Percentiles rank a stretch among this genome's conserved stretches.
These are phyloP conservation scores for Pteronura brasiliensis DNA, from an alignment of 2,113 vertebrate species.

Conservation along the genomic window DNA sequence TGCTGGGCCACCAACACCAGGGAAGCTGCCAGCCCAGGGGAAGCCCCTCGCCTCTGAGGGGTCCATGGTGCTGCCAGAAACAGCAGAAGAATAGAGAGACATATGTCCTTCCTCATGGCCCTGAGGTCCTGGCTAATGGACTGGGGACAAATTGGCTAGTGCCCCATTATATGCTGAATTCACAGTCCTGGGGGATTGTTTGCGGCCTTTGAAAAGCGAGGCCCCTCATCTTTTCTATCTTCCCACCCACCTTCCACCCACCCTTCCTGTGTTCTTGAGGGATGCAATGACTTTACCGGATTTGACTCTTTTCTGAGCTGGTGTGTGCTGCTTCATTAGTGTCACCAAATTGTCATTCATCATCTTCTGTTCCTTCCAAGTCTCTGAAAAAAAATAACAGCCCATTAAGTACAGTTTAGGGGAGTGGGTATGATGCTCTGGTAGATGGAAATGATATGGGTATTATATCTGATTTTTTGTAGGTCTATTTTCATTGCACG, in stretches of 20 bases:
- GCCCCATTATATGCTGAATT: background rate
- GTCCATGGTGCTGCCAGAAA: conserved; percentile 4
- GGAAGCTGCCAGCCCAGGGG: conserved; percentile 42
- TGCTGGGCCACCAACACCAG: conserved; percentile 57
- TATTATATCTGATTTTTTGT: background rate
- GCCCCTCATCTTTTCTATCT: background rate
- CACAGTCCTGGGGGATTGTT: background rate
- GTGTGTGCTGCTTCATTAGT: background rate
- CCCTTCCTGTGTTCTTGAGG: background rate
- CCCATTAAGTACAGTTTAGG: background rate
- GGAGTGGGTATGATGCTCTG: background rate
- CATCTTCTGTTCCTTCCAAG: background rate
- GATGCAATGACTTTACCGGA: background rate
- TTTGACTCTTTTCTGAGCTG: background rate
- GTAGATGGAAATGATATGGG: background rate
- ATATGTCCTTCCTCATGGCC: conserved; percentile 24
- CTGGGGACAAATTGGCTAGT: background rate
- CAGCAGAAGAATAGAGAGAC: background rate
- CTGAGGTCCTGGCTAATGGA: background rate
- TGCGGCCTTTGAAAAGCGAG: background rate
- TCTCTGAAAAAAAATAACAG: background rate
- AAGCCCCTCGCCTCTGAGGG: background rate
- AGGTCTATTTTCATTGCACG: background rate
- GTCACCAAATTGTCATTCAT: background rate
- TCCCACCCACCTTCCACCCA: too few relatives aligned